phyloP scores from a whole-genome alignment of 2,888 invertebrate genomes.

The Tortricodes alternella region DNA sequence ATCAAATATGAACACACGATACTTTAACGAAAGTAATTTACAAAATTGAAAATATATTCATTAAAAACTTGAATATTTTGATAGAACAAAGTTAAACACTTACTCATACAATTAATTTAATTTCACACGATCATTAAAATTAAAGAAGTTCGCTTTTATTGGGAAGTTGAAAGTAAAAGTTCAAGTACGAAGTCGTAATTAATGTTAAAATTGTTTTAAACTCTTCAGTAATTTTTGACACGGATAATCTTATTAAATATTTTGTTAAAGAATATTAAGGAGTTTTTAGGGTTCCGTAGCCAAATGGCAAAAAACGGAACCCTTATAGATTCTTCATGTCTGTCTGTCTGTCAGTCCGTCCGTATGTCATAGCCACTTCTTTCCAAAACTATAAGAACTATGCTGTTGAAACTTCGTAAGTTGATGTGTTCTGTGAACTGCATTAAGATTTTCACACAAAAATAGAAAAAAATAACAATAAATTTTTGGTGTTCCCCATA shows the following conservation, averaged over 20 bases:
- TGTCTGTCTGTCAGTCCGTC: no score
- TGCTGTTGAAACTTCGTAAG: no score
- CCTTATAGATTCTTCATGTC: no score
- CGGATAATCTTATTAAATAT: constrained; percentile 2
- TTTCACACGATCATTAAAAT: constrained; percentile 23
- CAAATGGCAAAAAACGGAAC: no score
- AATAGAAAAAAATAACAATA: no score
- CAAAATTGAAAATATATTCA: constrained; percentile 9
- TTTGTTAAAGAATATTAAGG: neutral
- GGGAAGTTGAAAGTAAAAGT: constrained; percentile 1
- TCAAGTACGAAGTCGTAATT: constrained; percentile 9
- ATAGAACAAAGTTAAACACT: constrained; percentile 1
- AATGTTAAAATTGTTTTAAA: constrained; percentile 19
- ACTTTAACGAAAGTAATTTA: constrained; percentile 4
- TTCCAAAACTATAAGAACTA: no score
- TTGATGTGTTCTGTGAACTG: no score
- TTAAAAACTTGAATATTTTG: constrained; percentile 9
- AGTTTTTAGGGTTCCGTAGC: no score
- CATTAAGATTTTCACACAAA: no score
- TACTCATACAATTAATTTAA: constrained; percentile 26
- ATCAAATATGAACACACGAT: no score
- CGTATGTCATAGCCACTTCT: no score
- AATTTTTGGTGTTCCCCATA: no score
- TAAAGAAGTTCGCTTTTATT: constrained; percentile 27
- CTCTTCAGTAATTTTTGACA: constrained; percentile 12